Percentiles rank a stretch among this genome's conserved stretches.
phyloP scores from a whole-genome alignment of 2,113 vertebrate species.

The Marmota monax region DNA sequence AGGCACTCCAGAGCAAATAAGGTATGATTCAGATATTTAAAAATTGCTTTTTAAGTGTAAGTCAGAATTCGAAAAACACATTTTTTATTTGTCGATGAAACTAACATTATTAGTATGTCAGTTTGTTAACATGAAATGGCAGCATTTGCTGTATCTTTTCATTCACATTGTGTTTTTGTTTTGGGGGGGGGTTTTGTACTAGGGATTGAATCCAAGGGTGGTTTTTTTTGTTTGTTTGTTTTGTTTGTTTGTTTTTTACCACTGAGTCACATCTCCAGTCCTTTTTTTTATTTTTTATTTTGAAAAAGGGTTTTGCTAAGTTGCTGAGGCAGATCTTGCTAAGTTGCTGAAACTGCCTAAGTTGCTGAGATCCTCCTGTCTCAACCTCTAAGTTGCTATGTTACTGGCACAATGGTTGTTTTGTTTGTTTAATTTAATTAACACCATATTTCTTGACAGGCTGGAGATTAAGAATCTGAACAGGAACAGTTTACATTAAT shows the following conservation, averaged over 20 bases:
- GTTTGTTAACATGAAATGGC: constrained; percentile 20
- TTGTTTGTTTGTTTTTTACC: no score
- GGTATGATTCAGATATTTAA: constrained; percentile 80
- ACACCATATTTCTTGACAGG: not conserved
- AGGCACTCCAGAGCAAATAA: constrained; percentile 93
- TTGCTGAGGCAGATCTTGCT: no score
- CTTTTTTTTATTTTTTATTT: no score
- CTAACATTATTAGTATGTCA: constrained; percentile 27
- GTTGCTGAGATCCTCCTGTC: no score
- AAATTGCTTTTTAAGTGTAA: not conserved
- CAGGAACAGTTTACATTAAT: not conserved
- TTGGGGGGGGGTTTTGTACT: not conserved
- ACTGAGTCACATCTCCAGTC: no score
- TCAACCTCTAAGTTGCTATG: no score
- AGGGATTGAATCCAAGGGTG: no score
- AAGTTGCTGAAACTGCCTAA: no score
- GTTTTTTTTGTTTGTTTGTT: no score
- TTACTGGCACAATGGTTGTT: no score
- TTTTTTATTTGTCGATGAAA: constrained; percentile 51
- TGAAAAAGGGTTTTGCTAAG: no score
- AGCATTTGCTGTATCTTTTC: constrained; percentile 17
- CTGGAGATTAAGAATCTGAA: constrained; percentile 34
- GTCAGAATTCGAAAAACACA: not conserved
- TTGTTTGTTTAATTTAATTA: not conserved
- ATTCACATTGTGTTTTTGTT: not conserved